phyloP scores from a whole-genome alignment of 1,140 invertebrate species.

The Tetragnatha versicolor region DNA sequence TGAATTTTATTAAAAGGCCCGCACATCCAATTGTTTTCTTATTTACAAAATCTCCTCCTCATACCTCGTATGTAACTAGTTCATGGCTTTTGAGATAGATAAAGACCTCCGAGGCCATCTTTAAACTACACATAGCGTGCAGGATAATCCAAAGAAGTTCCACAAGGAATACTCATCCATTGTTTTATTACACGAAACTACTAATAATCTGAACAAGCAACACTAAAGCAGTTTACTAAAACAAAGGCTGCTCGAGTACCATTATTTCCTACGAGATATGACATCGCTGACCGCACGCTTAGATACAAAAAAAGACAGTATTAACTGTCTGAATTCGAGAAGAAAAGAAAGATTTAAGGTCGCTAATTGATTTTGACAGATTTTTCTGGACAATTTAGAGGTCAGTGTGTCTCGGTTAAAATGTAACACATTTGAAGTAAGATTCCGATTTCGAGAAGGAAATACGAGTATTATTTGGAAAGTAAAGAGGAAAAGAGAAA shows the following conservation, averaged over 20 bases:
- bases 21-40: too few relatives aligned
- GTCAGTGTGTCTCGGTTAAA: constrained; percentile 15
- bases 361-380: not conserved
- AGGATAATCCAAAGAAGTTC: not conserved
- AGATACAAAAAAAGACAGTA: not conserved
- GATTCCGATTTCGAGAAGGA: not conserved
- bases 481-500: not conserved
- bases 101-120: not conserved
- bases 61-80: not conserved
- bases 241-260: not conserved
- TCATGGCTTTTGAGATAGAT: not conserved
- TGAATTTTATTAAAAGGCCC: too few relatives aligned
- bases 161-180: not conserved
- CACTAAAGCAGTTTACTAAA: not conserved
- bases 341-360: not conserved
- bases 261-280: not conserved
- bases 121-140: not conserved
- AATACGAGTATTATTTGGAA: not conserved
- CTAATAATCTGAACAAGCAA: not conserved
- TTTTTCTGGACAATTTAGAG: not conserved
- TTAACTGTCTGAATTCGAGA: not conserved
- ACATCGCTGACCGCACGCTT: not conserved
- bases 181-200: not conserved
- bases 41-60: too few relatives aligned
- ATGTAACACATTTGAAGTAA: too few relatives aligned